Evolutionary conservation across 2,888 invertebrate genomes (phyloP).

Genomic region (Ophion obscuratus): DNA sequence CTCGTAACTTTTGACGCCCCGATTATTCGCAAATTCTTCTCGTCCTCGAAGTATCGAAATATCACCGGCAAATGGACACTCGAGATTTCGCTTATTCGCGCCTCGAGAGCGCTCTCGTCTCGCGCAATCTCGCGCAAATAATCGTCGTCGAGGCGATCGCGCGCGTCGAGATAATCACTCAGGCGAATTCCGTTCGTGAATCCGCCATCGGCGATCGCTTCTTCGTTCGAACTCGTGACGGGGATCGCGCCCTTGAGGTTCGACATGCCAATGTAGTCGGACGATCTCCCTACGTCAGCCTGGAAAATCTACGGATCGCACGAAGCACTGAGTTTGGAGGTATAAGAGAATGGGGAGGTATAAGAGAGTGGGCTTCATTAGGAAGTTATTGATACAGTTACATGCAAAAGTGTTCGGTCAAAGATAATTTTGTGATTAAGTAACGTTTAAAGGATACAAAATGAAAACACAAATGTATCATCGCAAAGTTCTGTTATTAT

Average conservation of each 20-base stretch:
- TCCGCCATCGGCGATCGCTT: constrained; percentile 50
- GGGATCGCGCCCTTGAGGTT: neutral
- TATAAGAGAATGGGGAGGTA: neutral
- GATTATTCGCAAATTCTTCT: constrained; percentile 67
- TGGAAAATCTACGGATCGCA: constrained; percentile 70
- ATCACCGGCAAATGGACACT: constrained; percentile 56
- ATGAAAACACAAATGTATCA: too few species aligned
- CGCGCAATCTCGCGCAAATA: constrained; percentile 17
- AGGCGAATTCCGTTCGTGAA: constrained; percentile 70
- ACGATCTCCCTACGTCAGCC: constrained; percentile 58
- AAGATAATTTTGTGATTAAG: too few species aligned
- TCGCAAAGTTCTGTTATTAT: too few species aligned
- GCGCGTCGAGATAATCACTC: constrained; percentile 23
- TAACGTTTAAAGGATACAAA: too few species aligned
- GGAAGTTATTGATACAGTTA: too few species aligned
- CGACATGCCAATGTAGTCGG: neutral
- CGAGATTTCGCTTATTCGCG: constrained; percentile 48
- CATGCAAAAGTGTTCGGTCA: too few species aligned
- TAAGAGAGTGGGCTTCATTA: too few species aligned
- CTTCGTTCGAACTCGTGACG: neutral
- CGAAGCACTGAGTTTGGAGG: neutral
- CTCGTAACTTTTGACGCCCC: constrained; percentile 67
- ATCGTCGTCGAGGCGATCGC: constrained; percentile 4
- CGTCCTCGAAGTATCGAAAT: constrained; percentile 75
- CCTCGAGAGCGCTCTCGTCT: constrained; percentile 63